phyloP scores from a whole-genome alignment of 2,113 vertebrate genomes.

The Ictalurus punctatus region DNA sequence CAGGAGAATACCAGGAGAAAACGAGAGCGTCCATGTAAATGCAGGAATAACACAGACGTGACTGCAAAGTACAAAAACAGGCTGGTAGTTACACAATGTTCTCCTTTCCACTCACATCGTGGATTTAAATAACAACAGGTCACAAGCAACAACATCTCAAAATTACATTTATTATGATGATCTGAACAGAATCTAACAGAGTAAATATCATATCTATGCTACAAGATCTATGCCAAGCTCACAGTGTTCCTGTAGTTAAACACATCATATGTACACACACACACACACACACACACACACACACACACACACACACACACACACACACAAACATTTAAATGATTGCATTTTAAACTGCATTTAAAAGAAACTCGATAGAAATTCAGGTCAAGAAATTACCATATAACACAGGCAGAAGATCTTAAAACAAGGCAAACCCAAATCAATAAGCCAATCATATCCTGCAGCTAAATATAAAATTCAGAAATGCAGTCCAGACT shows the following conservation, averaged over 20 bases:
- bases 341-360: background rate
- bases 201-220: background rate
- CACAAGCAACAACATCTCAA: slow-evolving; percentile 13
- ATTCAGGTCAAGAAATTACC: background rate
- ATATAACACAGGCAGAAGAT: background rate
- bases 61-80: slow-evolving; percentile 56
- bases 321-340: slow-evolving; percentile 16
- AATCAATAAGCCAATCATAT: slow-evolving; percentile 48
- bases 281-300: slow-evolving; percentile 32
- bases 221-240: too few species aligned
- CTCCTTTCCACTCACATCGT: slow-evolving; percentile 19
- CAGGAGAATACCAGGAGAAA: slow-evolving; percentile 61
- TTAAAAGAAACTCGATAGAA: background rate
- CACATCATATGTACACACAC: background rate
- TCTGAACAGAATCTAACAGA: background rate
- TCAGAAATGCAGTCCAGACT: slow-evolving; percentile 50
- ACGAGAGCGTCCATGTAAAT: slow-evolving; percentile 71
- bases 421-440: slow-evolving; percentile 37
- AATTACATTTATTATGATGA: background rate
- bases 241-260: background rate
- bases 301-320: slow-evolving; percentile 32
- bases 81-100: background rate
- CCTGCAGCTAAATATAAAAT: slow-evolving; percentile 51
- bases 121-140: slow-evolving; percentile 39
- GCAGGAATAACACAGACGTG: slow-evolving; percentile 69